A percentile compares a stretch with the other conserved stretches of the same genome.
phyloP scores from a whole-genome alignment of 2,797 vertebrate species.

The Danio choprae region DNA sequence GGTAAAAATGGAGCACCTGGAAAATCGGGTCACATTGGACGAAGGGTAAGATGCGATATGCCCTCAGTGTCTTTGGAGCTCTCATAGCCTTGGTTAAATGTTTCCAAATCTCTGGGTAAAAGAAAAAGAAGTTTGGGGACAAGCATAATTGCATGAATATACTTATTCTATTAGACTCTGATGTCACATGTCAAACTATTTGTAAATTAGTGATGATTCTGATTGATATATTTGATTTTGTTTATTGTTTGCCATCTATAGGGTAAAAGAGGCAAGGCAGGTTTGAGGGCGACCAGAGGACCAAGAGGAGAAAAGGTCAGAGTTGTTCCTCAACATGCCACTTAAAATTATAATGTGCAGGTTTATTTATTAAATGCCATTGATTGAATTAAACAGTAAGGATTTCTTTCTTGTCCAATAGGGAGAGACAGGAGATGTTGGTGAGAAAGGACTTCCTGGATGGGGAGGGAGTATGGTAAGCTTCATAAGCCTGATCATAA shows the following conservation, averaged over 20 bases:
- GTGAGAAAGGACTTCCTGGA: slow-evolving; percentile 76
- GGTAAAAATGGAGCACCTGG: slow-evolving; percentile 76
- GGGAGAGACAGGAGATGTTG: slow-evolving; percentile 79
- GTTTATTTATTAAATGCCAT: neutral
- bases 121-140: neutral
- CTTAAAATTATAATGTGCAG: neutral
- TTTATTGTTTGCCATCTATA: slow-evolving; percentile 57
- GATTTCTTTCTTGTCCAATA: slow-evolving; percentile 63
- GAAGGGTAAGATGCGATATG: slow-evolving; percentile 72
- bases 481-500: neutral
- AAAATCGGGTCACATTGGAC: slow-evolving; percentile 75
- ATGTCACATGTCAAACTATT: neutral
- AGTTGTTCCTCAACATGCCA: slow-evolving; percentile 4
- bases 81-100: neutral
- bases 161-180: neutral
- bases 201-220: neutral
- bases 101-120: neutral
- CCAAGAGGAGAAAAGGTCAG: slow-evolving; percentile 82
- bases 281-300: slow-evolving; percentile 79
- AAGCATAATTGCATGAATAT: neutral
- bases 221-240: neutral
- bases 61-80: neutral
- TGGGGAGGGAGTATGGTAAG: slow-evolving; percentile 85
- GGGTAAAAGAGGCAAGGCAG: slow-evolving; percentile 87
- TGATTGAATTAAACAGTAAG: slow-evolving; percentile 2